Conservation (phyloP, 2,797 vertebrate genomes). For the Cygnus olor region DNA sequence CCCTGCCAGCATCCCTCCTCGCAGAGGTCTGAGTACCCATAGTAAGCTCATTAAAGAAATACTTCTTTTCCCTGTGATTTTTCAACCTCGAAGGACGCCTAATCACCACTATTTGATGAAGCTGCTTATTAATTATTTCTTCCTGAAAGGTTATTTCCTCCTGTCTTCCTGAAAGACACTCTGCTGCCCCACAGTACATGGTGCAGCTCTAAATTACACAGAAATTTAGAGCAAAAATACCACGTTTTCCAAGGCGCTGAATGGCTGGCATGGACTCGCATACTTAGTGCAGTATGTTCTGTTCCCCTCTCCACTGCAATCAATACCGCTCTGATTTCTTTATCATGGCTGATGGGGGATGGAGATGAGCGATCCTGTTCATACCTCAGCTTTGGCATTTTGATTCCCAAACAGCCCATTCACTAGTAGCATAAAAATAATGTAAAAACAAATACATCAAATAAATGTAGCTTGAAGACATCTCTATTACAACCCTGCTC, state of each 20-base stretch:
- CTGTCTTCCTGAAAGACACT: background rate
- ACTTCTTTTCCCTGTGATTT: background rate
- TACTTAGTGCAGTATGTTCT: background rate
- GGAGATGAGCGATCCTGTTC: conserved; percentile 52
- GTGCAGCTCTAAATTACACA: background rate
- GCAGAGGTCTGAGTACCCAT: background rate
- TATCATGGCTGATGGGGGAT: background rate
- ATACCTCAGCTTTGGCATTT: conserved; percentile 89
- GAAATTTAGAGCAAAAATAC: conserved; percentile 6
- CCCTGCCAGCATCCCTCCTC: background rate
- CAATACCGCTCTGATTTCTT: conserved; percentile 50
- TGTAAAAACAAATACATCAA: conserved; percentile 77
- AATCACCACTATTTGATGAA: background rate
- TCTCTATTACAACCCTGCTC: conserved; percentile 59
- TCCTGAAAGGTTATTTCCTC: background rate
- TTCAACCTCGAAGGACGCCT: background rate
- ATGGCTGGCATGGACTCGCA: background rate
- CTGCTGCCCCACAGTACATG: background rate
- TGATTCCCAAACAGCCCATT: conserved; percentile 89
- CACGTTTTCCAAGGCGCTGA: background rate
- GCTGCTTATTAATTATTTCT: background rate
- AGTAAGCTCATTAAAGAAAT: background rate
- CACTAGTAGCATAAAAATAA: conserved; percentile 87
- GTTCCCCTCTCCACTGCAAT: conserved; percentile 10
- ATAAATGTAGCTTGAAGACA: conserved; percentile 73